Base-by-base conservation (phyloP, 2,113 vertebrate genomes). In the Eidolon helvum region DNA sequence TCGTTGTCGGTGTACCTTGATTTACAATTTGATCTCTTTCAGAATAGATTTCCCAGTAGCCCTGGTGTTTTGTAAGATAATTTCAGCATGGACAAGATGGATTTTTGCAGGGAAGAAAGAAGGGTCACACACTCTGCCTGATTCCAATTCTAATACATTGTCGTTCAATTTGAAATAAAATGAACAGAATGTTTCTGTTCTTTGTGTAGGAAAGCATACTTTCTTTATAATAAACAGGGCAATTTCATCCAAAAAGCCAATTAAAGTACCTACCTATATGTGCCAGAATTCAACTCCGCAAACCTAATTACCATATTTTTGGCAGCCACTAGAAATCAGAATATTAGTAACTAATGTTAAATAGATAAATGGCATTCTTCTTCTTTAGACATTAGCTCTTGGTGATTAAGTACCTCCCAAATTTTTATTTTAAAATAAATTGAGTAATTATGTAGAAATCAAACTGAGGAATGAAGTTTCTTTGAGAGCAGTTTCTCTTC, bases 1-100 rank as follows among this genome's bases (percentile, higher is more conserved):
- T 97, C 97, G 96, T 95, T 96, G 97, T 97, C 87, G 83, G 91
- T 94, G 43, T 90, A 97, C 97, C 95, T 97, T 96, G 98, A 96
- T 98, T 97, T 97, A 94, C 90, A 94, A 12, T 96, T 94, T 94
- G 94, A 91, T 95, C 48, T 94, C 96, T 98, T 93, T 97, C 84
- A 90, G 43, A 69, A 97, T 59, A 19, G 43, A 78, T 97, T 98
- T 98, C 92, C 43, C 87, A 91, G 94, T 63, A 97, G 86, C 83
- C 21, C 79, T 61, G 21, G 59, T 38, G 35, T 97, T 97, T 95
- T 96, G 94, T 97, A 82, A 92, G 93, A 71, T 97, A 59, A 97
- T 96, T 98, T 95, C 33, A 75, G 48, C 88, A 18, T 57, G 95
- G 93, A 93, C 97, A 96, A 59, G 91, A 78, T 95, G 77, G 83